Base-by-base conservation (phyloP, 2,888 invertebrate species). In the Arge pagana region DNA sequence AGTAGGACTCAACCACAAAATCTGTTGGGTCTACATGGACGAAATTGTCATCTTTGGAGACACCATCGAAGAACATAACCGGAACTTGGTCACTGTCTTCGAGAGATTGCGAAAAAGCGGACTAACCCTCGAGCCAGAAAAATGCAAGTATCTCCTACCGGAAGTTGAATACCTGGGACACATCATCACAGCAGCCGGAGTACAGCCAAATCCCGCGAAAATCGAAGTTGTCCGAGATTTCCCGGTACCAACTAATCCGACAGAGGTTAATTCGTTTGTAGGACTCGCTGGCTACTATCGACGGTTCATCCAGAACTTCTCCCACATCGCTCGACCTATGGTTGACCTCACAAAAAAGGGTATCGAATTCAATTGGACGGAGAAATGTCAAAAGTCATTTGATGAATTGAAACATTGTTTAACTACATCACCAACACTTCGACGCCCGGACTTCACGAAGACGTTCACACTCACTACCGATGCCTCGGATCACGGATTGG, bases 391-490 rank as follows among this genome's bases (percentile, higher is more conserved):
- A 21, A 7, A 39, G 19, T 48, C 24, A 13, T 61, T 62, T 21
- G 54, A 67, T 4, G 41, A 28, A 1, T 61, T 60, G 21, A 67
- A 67, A 58, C 24, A 54, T 2, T 37, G 59, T 13, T 42, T 69
- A 18, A 64, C 55, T 1, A 50, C 42, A n/a, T 21, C 55, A 7
- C 65, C 65, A 6, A 49, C 65, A 10, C 45, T 67, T 10, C 57
- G 59, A 55, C 61, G 57, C 31, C 61, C 63, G 11, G 58, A 67
- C 50, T 64, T 64, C 24, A 42, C 39, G 11, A 54, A 57, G 52
- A 57, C 61, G 21, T 71, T 71, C 31, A 33, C 66, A 4, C 28
- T 71, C 2, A 66, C 66, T 0, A 64, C 62, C 0, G 68, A 69
- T 39, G 66, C 68, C 1, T 63, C 61, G 3, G 13, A 37, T 19